phyloP scores from a whole-genome alignment of 2,113 vertebrate genomes.

The Pterocles burchelli region DNA sequence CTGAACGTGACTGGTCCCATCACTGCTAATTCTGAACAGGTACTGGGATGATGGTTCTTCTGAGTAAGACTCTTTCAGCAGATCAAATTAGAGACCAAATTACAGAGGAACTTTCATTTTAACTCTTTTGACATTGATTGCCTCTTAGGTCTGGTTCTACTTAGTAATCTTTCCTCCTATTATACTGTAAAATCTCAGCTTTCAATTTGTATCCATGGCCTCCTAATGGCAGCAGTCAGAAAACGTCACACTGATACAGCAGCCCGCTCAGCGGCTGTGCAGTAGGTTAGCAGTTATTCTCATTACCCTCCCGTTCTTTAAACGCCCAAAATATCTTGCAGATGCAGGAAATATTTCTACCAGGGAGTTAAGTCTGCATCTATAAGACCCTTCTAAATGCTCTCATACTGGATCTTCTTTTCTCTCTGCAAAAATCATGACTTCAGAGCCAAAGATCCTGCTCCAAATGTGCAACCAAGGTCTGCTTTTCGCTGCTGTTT shows the following conservation, averaged over 20 bases:
- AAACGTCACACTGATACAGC: neutral
- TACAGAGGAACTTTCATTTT: neutral
- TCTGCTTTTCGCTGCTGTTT: neutral
- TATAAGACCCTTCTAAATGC: neutral
- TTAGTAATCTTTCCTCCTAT: neutral
- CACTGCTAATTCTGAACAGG: slow-evolving; percentile 94
- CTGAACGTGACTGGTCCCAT: slow-evolving; percentile 85
- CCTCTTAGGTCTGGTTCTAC: neutral
- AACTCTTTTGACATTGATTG: neutral
- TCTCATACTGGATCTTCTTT: neutral
- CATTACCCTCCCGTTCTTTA: neutral
- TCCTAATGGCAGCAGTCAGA: neutral
- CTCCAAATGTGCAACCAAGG: neutral
- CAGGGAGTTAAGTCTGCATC: neutral
- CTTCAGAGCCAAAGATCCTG: neutral
- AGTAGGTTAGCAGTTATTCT: neutral
- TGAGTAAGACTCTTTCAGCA: neutral
- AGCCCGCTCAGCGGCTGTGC: neutral
- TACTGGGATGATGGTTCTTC: slow-evolving; percentile 55
- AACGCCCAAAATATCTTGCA: neutral
- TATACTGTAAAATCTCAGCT: neutral
- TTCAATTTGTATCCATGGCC: neutral
- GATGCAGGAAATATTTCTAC: neutral
- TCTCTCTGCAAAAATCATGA: neutral
- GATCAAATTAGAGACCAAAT: neutral